Conservation (phyloP, 2,888 invertebrate genomes). For the Plagodis dolabraria region DNA sequence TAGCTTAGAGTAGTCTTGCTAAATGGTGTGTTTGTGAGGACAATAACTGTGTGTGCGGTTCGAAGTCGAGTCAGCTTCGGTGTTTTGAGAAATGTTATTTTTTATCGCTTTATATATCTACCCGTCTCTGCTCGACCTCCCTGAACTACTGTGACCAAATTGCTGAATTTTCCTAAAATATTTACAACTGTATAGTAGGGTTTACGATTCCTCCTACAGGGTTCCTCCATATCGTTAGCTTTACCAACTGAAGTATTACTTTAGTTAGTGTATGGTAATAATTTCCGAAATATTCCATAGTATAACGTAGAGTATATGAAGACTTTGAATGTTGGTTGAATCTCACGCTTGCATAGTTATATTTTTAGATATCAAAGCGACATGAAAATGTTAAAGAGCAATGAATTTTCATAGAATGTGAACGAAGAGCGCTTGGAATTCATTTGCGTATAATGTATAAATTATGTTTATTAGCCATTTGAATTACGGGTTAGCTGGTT, state of each 20-base stretch:
- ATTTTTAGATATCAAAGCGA: constrained; percentile 19
- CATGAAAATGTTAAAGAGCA: constrained; percentile 14
- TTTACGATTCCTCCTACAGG: constrained; percentile 80
- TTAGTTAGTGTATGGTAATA: constrained; percentile 72
- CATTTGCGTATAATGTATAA: constrained; percentile 17
- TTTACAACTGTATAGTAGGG: constrained; percentile 70
- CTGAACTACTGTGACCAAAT: constrained; percentile 71
- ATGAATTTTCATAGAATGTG: constrained; percentile 23
- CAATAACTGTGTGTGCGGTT: constrained; percentile 72
- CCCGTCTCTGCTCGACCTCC: constrained; percentile 64
- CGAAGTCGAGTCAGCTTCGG: constrained; percentile 64
- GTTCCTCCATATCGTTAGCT: constrained; percentile 84
- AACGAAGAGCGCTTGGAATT: constrained; percentile 21
- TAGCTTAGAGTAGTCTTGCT: constrained; percentile 54
- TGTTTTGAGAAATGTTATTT: constrained; percentile 65
- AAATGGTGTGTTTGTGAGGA: constrained; percentile 61
- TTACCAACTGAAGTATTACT: constrained; percentile 81
- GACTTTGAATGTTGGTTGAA: constrained; percentile 39
- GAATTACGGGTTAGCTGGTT: constrained; percentile 2
- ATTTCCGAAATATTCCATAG: constrained; percentile 78
- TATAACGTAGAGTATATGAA: constrained; percentile 57
- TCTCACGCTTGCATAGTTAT: constrained; percentile 21
- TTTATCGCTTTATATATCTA: constrained; percentile 65
- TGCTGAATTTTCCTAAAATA: constrained; percentile 65
- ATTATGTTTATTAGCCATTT: constrained; percentile 7